Evolutionary conservation across 2,888 invertebrate species (phyloP).

Genomic region (Synanthedon formicaeformis): DNA sequence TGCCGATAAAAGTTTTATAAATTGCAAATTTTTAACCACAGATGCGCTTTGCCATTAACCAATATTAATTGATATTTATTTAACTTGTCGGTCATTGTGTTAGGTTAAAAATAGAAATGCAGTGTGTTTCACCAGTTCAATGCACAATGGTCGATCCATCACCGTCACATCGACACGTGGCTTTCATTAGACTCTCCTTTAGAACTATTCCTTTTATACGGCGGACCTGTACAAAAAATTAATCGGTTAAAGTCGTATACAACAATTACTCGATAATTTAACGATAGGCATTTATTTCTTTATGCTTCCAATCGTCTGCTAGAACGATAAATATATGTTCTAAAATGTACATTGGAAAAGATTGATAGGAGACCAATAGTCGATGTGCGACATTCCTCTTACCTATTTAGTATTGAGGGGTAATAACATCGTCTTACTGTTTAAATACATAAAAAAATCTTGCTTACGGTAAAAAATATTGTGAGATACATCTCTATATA

Average conservation of each 20-base stretch:
- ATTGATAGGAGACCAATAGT: too few relatives aligned
- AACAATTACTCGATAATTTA: background rate
- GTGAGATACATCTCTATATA: too few relatives aligned
- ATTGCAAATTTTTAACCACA: background rate
- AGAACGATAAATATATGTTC: too few relatives aligned
- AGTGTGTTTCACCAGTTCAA: background rate
- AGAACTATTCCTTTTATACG: background rate
- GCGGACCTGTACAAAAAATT: background rate
- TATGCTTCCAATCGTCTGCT: background rate
- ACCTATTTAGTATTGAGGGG: too few relatives aligned
- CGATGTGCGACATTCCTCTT: too few relatives aligned
- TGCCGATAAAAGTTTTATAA: too few relatives aligned
- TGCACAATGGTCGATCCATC: constrained; percentile 31
- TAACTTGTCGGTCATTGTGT: background rate
- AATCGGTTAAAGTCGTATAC: background rate
- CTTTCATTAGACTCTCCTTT: background rate
- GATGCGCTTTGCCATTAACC: background rate
- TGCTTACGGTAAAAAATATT: too few relatives aligned
- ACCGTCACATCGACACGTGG: constrained; percentile 15
- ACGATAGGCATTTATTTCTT: background rate
- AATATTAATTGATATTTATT: background rate
- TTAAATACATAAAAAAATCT: too few relatives aligned
- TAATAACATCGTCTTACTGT: too few relatives aligned
- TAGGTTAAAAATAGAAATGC: constrained; percentile 1
- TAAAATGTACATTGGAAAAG: too few relatives aligned